Base-by-base conservation (phyloP, 1,140 invertebrate species). In the Palaemon carinicauda region DNA sequence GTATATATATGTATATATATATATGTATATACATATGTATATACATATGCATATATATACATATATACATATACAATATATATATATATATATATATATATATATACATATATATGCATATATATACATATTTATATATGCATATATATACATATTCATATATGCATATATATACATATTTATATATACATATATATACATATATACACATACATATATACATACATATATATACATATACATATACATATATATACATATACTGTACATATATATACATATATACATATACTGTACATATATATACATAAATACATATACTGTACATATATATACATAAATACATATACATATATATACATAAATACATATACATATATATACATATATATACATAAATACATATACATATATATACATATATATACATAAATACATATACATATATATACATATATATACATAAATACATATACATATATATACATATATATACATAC, bases 341-440 rank as follows among this genome's bases (percentile, higher is more conserved):
- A 74, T 24, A 24, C 10, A 29, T 27, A 73, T 73, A 73, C 33
- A 73, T 73, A 73, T 73, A 73, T 73, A 73, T 73, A 73, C 33
- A 73, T 73, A n/a, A n/a, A 73, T 73, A 73, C 33, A 73, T 73
- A 73, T 73, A 73, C 33, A 73, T 73, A 73, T 73, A 73, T 73
- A 73, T 73, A 73, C 33, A 73, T 73, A 73, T 73, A 73, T 73
- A 73, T 73, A 73, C 33, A 73, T 73, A 73, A 29, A 73, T 73
- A 73, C 19, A 29, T 73, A 73, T 73, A 73, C 33, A 73, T 73
- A 73, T 73, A 73, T 33, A 73, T 73, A 19, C 5, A 24, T 27
- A 73, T 73, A 24, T 73, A 24, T 73, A 29, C 33, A 7, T 27
- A 10, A 29, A 73, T 27, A 14, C 19, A 31, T 73, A 73, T 29